A percentile compares a stretch with the other conserved stretches of the same genome.
Conservation (phyloP, 2,113 vertebrate species). For the Pica pica region DNA sequence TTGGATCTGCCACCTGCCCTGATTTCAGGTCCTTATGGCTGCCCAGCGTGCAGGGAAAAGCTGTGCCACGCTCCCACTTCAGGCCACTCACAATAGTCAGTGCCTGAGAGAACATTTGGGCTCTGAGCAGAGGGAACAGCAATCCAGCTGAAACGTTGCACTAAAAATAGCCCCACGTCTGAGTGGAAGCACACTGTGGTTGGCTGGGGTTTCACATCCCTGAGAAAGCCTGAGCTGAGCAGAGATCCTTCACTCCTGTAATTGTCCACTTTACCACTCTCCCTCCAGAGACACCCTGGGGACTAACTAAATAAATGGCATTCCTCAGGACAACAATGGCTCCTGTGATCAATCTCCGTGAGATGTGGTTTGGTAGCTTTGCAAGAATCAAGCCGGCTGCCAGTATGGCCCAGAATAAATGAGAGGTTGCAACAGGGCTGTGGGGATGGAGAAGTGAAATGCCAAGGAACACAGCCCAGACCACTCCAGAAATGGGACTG, state of each 20-base stretch:
- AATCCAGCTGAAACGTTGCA: background rate
- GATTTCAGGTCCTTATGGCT: rapidly evolving
- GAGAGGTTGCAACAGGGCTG: background rate
- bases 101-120: background rate
- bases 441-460: rapidly evolving
- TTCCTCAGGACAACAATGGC: background rate
- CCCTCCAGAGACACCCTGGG: background rate
- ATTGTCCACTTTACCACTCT: background rate
- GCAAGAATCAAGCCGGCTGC: background rate
- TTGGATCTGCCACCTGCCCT: background rate
- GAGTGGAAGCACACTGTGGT: background rate
- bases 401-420: background rate
- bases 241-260: background rate
- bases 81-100: background rate
- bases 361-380: conserved; percentile 6
- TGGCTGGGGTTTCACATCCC: background rate
- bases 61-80: background rate
- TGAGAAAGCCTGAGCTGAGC: background rate
- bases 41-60: rapidly evolving
- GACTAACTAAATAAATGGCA: background rate
- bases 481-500: background rate
- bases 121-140: background rate
- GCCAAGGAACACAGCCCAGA: background rate
- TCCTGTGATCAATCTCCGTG: background rate
- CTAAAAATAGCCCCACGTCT: background rate